Conservation (phyloP, 2,797 vertebrate genomes). For the Anableps anableps region DNA sequence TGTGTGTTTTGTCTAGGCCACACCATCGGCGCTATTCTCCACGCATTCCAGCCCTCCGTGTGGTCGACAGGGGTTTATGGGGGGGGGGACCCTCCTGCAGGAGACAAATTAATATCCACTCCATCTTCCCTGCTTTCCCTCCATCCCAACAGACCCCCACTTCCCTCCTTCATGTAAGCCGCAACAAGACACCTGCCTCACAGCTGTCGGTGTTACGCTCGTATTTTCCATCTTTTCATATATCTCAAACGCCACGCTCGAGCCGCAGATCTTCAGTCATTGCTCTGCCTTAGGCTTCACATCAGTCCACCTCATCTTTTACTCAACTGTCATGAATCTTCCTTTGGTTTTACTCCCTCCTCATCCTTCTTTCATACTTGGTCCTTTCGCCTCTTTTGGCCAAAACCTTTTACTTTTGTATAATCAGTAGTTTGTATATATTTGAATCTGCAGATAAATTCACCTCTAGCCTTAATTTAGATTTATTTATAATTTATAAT, state of each 20-base stretch:
- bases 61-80: slow-evolving; percentile 60
- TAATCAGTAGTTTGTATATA: not conserved
- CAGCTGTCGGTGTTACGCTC: slow-evolving; percentile 59
- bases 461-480: not conserved
- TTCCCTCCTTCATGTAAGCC: slow-evolving; percentile 14
- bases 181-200: slow-evolving; percentile 75
- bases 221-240: slow-evolving; percentile 10
- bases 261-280: not conserved
- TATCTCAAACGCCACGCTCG: slow-evolving; percentile 1
- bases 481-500: too few species aligned
- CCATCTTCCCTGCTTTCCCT: slow-evolving; percentile 47
- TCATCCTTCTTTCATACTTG: not conserved
- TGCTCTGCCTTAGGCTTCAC: not conserved
- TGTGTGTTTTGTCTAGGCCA: slow-evolving; percentile 83
- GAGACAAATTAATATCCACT: slow-evolving; percentile 81
- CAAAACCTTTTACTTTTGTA: not conserved
- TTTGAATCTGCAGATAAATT: not conserved
- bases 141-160: not conserved
- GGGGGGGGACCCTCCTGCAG: slow-evolving; percentile 47
- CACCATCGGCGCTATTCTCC: slow-evolving; percentile 75
- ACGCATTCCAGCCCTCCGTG: slow-evolving; percentile 79
- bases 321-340: not conserved
- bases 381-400: too few species aligned
- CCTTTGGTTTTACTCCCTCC: not conserved
- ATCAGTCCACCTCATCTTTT: not conserved